Conservation (phyloP, 35 echinoderm and acorn worm species). For the Heliocidaris tuberculata region DNA sequence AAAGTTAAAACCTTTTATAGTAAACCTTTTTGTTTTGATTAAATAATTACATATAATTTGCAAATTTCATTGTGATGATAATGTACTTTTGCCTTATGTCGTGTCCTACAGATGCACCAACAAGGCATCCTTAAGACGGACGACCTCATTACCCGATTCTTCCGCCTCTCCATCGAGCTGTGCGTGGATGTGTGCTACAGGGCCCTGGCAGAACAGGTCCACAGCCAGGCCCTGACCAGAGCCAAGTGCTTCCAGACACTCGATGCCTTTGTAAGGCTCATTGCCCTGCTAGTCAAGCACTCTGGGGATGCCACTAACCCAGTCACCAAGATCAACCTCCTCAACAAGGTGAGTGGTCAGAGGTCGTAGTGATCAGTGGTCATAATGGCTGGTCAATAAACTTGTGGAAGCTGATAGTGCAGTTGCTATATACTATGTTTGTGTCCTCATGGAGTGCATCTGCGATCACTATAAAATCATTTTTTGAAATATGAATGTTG, state of each 20-base stretch:
- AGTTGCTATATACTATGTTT: too few relatives aligned
- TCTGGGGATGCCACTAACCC: constrained; percentile 95
- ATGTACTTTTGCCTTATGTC: neutral
- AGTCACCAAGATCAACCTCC: constrained; percentile 97
- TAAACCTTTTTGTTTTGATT: too few relatives aligned
- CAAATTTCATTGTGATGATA: too few relatives aligned
- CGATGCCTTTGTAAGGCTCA: constrained; percentile 97
- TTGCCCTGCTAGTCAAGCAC: constrained; percentile 93
- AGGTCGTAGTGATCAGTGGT: too few relatives aligned
- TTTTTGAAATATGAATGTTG: too few relatives aligned
- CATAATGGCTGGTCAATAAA: too few relatives aligned
- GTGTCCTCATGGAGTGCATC: too few relatives aligned
- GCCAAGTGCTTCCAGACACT: constrained; percentile 99
- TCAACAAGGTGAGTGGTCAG: constrained; percentile 79
- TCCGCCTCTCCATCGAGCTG: constrained; percentile 97
- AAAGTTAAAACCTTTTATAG: too few relatives aligned
- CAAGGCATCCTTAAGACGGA: constrained; percentile 99
- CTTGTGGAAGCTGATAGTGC: too few relatives aligned
- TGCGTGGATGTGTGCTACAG: constrained; percentile 97
- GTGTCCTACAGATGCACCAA: constrained; percentile 87
- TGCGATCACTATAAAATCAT: too few relatives aligned
- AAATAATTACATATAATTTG: too few relatives aligned
- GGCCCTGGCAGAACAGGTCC: constrained; percentile 87
- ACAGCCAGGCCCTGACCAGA: constrained; percentile 87
- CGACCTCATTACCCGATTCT: constrained; percentile 99